A percentile compares a stretch with the other conserved stretches of the same genome.
Conservation (phyloP, 2,113 vertebrate genomes). For the Leucoraja erinaceus region DNA sequence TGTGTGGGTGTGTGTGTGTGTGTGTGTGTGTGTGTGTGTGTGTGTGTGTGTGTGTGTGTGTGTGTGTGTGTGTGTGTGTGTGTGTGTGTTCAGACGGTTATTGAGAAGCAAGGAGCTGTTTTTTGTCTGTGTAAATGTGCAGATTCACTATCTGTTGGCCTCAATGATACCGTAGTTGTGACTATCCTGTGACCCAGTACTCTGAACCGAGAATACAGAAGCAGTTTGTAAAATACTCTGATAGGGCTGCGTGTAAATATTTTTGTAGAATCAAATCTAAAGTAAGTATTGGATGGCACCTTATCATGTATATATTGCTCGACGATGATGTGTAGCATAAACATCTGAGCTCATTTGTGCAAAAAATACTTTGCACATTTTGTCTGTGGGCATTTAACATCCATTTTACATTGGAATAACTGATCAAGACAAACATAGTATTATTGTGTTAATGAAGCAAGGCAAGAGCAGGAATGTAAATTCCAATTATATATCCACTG, state of each 20-base stretch:
- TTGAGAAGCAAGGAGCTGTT: not conserved
- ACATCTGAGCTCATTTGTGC: not conserved
- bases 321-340: not conserved
- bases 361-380: not conserved
- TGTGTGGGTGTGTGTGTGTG: not conserved
- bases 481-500: not conserved
- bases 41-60: not conserved
- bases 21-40: not conserved
- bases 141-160: slow-evolving; percentile 20
- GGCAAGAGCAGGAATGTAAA: not conserved
- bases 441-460: not conserved
- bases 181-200: slow-evolving; percentile 18
- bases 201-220: slow-evolving; percentile 13
- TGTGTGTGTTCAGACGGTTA: not conserved
- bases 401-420: not conserved
- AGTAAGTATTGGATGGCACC: not conserved
- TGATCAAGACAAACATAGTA: not conserved
- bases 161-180: slow-evolving; percentile 26
- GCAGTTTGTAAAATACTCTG: not conserved
- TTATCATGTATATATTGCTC: not conserved
- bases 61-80: not conserved
- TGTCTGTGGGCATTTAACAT: not conserved
- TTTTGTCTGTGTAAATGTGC: not conserved
- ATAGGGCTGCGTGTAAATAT: slow-evolving; percentile 19
- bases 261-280: slow-evolving; percentile 7